These are phyloP conservation scores for Mesochorus sp. DNA, from an alignment of 2,888 invertebrate genomes.

Conservation along the genomic window DNA sequence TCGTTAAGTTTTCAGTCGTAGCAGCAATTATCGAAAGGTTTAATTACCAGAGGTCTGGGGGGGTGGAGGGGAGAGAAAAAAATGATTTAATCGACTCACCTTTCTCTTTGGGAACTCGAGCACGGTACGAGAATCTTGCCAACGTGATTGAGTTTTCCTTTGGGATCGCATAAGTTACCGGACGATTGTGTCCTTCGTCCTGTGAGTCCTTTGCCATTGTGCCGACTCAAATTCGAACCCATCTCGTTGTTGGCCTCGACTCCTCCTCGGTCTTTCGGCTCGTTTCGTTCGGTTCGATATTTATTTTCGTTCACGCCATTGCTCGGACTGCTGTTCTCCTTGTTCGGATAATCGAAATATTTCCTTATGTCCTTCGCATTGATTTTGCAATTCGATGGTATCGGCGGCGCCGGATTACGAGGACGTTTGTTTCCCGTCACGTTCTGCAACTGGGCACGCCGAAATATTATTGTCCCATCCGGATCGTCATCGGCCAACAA, in stretches of 20 bases:
- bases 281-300: slow-evolving; percentile 45
- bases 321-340: slow-evolving; percentile 75
- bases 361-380: slow-evolving; percentile 75
- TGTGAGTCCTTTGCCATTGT: slow-evolving; percentile 88
- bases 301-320: slow-evolving; percentile 70
- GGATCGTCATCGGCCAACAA: slow-evolving; percentile 69
- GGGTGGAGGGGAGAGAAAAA: no score
- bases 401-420: slow-evolving; percentile 68
- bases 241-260: slow-evolving; percentile 81
- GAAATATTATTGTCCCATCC: slow-evolving; percentile 65
- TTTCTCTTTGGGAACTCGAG: slow-evolving; percentile 76
- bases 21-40: no score
- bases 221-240: slow-evolving; percentile 91
- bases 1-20: no score
- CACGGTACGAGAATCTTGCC: slow-evolving; percentile 80
- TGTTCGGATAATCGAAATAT: slow-evolving; percentile 76
- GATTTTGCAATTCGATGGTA: slow-evolving; percentile 70
- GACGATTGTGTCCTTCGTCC: slow-evolving; percentile 89
- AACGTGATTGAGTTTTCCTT: slow-evolving; percentile 77
- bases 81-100: slow-evolving; percentile 65
- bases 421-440: slow-evolving; percentile 62
- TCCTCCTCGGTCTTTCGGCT: slow-evolving; percentile 33
- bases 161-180: slow-evolving; percentile 88
- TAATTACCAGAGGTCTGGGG: no score
- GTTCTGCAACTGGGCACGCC: slow-evolving; percentile 68